A percentile compares a stretch with the other conserved stretches of the same genome.
phyloP scores from a whole-genome alignment of 2,797 vertebrate species.

The Dryobates pubescens region DNA sequence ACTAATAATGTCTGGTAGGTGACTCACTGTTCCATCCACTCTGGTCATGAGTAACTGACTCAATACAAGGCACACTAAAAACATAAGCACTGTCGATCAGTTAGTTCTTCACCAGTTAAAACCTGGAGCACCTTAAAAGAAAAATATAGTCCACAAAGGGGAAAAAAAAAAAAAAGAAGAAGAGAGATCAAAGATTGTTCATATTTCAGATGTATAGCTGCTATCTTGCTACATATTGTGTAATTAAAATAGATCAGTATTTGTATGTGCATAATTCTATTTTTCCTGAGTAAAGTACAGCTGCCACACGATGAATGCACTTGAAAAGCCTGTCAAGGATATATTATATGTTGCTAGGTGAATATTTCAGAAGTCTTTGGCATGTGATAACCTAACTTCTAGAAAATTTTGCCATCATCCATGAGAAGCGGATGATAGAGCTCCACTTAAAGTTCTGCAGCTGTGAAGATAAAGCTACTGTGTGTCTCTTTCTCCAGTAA shows the following conservation, averaged over 20 bases:
- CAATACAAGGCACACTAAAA: neutral
- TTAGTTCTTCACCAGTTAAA: neutral
- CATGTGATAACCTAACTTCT: neutral
- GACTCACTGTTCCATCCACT: conserved; percentile 23
- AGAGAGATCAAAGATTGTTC: neutral
- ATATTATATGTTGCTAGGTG: neutral
- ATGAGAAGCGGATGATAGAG: neutral
- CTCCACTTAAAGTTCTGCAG: neutral
- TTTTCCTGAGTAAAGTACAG: neutral
- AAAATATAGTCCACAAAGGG: neutral
- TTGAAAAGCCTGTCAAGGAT: neutral
- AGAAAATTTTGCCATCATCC: neutral
- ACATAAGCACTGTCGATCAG: neutral
- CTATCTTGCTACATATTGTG: neutral
- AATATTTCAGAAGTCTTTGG: neutral
- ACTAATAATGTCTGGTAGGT: neutral
- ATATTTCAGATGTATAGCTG: neutral
- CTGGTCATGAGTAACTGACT: neutral
- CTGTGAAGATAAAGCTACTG: neutral
- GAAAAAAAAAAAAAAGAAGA: neutral
- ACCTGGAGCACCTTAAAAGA: neutral
- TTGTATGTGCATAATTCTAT: neutral
- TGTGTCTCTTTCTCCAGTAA: neutral
- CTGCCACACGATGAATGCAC: neutral
- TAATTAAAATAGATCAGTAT: neutral